These are phyloP conservation scores for Autographa gamma DNA, from an alignment of 2,888 invertebrate genomes.

Conservation along the genomic window DNA sequence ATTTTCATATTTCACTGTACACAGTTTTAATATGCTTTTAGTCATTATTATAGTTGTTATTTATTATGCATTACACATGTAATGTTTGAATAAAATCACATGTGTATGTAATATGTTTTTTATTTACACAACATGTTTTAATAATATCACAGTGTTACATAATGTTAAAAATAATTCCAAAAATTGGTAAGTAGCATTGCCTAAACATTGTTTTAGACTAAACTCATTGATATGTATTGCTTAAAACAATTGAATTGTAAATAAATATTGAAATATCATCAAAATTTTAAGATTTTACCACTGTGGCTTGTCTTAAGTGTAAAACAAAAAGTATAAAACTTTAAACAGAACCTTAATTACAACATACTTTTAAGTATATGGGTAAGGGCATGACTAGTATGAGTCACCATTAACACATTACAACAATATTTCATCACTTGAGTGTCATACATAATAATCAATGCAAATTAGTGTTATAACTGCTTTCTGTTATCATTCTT, in stretches of 20 bases:
- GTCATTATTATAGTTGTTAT: slow-evolving; percentile 66
- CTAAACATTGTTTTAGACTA: background rate
- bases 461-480: slow-evolving; percentile 14
- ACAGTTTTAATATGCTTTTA: slow-evolving; percentile 59
- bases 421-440: slow-evolving; percentile 12
- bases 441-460: slow-evolving; percentile 19
- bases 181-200: background rate
- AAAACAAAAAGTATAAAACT: background rate
- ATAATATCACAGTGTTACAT: slow-evolving; percentile 26
- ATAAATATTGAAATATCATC: background rate
- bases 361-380: background rate
- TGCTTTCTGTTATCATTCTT: slow-evolving; percentile 4
- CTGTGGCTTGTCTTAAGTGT: background rate
- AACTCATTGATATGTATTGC: background rate
- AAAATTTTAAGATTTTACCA: background rate
- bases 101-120: slow-evolving; percentile 49
- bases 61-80: slow-evolving; percentile 60
- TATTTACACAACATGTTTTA: slow-evolving; percentile 34
- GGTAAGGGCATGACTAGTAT: slow-evolving; percentile 25
- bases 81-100: slow-evolving; percentile 58
- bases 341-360: background rate
- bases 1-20: slow-evolving; percentile 57
- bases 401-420: slow-evolving; percentile 13
- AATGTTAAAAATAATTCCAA: background rate
- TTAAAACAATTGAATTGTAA: background rate